A percentile compares a stretch with the other conserved stretches of the same genome.
These are phyloP conservation scores for Drosophila pegasa DNA, from an alignment of 2,888 invertebrate species.

Conservation along the genomic window DNA sequence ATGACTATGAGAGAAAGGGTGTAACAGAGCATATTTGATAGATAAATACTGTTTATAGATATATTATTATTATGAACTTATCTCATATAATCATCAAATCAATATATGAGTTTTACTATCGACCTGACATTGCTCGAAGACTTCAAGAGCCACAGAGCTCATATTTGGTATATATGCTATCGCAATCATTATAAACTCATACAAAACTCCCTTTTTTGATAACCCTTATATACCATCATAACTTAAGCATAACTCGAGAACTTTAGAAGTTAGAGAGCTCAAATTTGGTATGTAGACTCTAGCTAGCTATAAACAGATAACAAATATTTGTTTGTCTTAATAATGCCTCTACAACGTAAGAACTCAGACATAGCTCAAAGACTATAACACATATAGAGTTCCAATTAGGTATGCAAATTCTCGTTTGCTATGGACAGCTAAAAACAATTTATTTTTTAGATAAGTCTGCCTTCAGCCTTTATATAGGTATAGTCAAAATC, in stretches of 20 bases:
- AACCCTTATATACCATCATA: not conserved
- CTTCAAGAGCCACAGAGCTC: not conserved
- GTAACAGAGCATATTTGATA: not conserved
- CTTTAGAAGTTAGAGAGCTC: not conserved
- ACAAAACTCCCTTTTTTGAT: not conserved
- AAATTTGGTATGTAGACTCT: not conserved
- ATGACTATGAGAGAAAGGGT: not conserved
- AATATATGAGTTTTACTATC: too few species aligned
- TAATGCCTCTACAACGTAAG: too few species aligned
- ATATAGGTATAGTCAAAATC: not conserved
- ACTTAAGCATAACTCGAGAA: too few species aligned
- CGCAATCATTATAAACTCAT: too few species aligned
- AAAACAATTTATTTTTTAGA: not conserved
- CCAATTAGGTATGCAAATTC: not conserved
- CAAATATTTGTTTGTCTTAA: not conserved
- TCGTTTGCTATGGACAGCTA: not conserved
- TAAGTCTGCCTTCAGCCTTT: not conserved
- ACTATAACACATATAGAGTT: not conserved
- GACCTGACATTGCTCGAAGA: not conserved
- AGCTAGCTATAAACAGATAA: not conserved
- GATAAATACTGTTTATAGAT: not conserved
- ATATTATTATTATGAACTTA: not conserved
- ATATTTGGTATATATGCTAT: not conserved
- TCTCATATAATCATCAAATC: too few species aligned
- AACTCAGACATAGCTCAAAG: not conserved